These are phyloP conservation scores for Dasysyrphus albostriatus DNA, from an alignment of 2,888 invertebrate species.

Conservation along the genomic window DNA sequence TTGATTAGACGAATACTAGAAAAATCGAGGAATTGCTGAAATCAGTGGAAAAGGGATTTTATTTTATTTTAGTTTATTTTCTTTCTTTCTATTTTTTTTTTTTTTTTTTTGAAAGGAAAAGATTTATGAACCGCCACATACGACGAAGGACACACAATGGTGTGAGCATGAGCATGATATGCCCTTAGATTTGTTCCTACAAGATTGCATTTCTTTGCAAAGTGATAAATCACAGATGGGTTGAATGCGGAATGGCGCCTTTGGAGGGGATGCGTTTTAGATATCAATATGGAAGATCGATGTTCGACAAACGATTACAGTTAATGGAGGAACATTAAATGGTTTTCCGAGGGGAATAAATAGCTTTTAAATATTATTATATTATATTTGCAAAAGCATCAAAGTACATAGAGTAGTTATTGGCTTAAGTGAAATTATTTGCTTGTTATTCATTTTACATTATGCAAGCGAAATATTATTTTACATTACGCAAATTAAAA, in stretches of 20 bases:
- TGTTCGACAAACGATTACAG: conserved; percentile 64
- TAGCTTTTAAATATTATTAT: conserved; percentile 15
- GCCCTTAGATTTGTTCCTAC: conserved; percentile 68
- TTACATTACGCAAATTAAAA: conserved; percentile 5
- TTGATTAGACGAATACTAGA: conserved; percentile 71
- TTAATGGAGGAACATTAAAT: conserved; percentile 65
- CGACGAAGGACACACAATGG: conserved; percentile 40
- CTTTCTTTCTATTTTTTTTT: neutral
- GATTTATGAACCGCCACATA: conserved; percentile 72
- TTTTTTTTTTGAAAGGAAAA: conserved; percentile 58
- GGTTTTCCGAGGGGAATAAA: conserved; percentile 8
- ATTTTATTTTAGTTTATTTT: conserved; percentile 27
- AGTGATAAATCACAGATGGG: conserved; percentile 73
- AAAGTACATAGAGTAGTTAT: neutral
- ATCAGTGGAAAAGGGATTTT: conserved; percentile 48
- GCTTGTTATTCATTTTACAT: neutral
- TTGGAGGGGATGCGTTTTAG: conserved; percentile 52
- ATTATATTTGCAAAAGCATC: neutral
- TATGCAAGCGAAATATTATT: neutral
- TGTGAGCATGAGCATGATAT: conserved; percentile 59
- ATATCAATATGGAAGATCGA: conserved; percentile 72
- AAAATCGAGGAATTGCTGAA: conserved; percentile 69
- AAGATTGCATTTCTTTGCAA: conserved; percentile 73
- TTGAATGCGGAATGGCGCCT: conserved; percentile 1
- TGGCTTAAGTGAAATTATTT: neutral